Evolutionary conservation across 2,113 vertebrate genomes (phyloP).

Genomic region (Petromus typicus): DNA sequence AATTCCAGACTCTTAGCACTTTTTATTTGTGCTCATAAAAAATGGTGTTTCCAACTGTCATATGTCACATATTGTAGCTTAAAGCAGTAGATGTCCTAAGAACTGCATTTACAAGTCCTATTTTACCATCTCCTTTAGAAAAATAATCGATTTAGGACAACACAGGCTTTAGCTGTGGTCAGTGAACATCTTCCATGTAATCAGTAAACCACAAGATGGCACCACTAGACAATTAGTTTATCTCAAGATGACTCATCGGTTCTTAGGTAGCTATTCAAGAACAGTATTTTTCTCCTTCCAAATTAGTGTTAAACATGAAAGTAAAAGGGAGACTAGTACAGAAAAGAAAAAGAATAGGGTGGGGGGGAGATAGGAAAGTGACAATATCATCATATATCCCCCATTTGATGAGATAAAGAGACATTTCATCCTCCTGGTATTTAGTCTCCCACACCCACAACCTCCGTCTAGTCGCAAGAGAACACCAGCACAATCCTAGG

Average conservation of each 20-base stretch:
- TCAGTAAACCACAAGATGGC: slow-evolving; percentile 71
- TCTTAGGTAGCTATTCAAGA: slow-evolving; percentile 7
- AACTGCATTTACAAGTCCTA: background rate
- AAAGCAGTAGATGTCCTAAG: background rate
- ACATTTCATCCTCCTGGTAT: background rate
- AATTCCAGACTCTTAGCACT: slow-evolving; percentile 30
- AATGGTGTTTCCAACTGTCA: slow-evolving; percentile 1
- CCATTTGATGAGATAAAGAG: background rate
- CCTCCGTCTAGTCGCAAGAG: slow-evolving; percentile 41
- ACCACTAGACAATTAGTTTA: slow-evolving; percentile 67
- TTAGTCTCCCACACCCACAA: background rate
- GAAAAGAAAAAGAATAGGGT: background rate
- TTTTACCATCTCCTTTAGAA: background rate
- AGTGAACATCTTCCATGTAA: slow-evolving; percentile 20
- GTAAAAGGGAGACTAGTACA: background rate
- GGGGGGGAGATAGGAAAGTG: background rate
- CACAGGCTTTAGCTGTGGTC: background rate
- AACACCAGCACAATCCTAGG: background rate
- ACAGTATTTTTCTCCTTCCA: slow-evolving; percentile 5
- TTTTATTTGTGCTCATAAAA: slow-evolving; percentile 34
- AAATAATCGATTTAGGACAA: background rate
- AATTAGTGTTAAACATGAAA: background rate
- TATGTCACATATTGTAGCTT: background rate
- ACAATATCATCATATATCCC: background rate
- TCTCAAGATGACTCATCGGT: slow-evolving; percentile 5